Conservation (phyloP, 1,140 invertebrate species). For the Sminthurides bifidus region DNA sequence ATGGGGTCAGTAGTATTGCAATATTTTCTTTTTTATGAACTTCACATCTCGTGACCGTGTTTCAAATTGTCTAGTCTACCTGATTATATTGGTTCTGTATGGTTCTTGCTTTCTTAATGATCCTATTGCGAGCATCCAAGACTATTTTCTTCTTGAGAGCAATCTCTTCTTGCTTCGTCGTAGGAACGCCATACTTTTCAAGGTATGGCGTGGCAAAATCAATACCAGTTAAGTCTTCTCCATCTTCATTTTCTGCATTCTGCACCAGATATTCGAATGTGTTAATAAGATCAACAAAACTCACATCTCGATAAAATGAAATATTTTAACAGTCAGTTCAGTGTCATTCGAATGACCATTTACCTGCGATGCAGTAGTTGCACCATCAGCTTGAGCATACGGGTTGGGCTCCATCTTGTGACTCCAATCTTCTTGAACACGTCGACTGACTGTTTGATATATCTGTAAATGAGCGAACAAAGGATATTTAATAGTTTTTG, state of each 20-base stretch:
- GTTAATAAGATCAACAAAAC: neutral
- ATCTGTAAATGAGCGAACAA: conserved; percentile 6
- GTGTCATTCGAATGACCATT: neutral
- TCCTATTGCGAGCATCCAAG: conserved; percentile 8
- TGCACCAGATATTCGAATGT: neutral
- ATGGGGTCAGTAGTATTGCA: neutral
- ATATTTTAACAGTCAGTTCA: neutral
- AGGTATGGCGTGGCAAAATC: conserved; percentile 29
- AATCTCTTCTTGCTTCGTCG: conserved; percentile 20
- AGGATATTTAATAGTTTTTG: neutral
- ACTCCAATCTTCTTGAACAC: conserved; percentile 27
- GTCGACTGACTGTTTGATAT: conserved; percentile 18
- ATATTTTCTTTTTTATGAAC: neutral
- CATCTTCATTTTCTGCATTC: conserved; percentile 3
- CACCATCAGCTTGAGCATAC: neutral
- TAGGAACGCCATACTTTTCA: conserved; percentile 20
- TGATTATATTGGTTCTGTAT: conserved; percentile 13
- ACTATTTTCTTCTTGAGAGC: conserved; percentile 26
- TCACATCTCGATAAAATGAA: neutral
- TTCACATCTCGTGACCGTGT: neutral
- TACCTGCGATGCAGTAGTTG: neutral
- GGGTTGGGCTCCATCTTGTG: conserved; percentile 23
- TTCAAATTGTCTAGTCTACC: neutral
- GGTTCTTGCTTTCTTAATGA: conserved; percentile 9
- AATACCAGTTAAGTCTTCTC: conserved; percentile 6